Base-by-base conservation (phyloP, 2,113 vertebrate species). In the Brachyistius frenatus region DNA sequence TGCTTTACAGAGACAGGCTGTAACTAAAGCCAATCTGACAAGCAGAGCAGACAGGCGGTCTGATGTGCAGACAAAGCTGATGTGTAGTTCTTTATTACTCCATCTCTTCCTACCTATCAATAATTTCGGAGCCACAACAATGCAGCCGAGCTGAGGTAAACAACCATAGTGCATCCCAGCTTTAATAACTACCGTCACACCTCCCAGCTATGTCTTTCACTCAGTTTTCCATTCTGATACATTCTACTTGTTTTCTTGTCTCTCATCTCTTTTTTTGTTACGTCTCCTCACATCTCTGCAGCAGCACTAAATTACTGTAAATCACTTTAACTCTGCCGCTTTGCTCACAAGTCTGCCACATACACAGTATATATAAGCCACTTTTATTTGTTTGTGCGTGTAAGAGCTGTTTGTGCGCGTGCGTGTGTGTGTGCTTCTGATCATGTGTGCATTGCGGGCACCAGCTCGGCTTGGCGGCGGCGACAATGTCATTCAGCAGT, bases 401-500 rank as follows among this genome's bases (percentile, higher is more conserved):
- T 36, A 52, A 37, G 16, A 56, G 52, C 16, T 55, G 32, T 53
- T 8, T 36, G 37, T 54, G 10, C 58, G 11, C 67, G 14, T 8
- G 35, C 58, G 75, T 41, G 52, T 31, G 50, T 33, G 56, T 57
- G 66, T 55, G 56, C 66, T 60, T 56, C 71, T 32, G 39, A 13
- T 70, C 76, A 70, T 82, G 86, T 70, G 78, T 79, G 73, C 47
- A 30, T 46, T 30, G 67, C 14, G 11, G 62, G 66, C 78, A 87
- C 78, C 84, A 57, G 80, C 77, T 66, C 70, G 46, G 54, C 74
- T 74, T 81, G 39, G 76, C 62, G 32, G 83, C 77, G 75, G 85
- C 82, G 30, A 86, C 91, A 94, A 93, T 91, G 93, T 93, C 92
- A 89, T 92, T 91, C 92, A 90, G 86, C 91, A 94, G 90, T 95